Percentiles rank a stretch among this genome's conserved stretches.
phyloP scores from a whole-genome alignment of 1,140 invertebrate genomes.

The Drosophila sproati region DNA sequence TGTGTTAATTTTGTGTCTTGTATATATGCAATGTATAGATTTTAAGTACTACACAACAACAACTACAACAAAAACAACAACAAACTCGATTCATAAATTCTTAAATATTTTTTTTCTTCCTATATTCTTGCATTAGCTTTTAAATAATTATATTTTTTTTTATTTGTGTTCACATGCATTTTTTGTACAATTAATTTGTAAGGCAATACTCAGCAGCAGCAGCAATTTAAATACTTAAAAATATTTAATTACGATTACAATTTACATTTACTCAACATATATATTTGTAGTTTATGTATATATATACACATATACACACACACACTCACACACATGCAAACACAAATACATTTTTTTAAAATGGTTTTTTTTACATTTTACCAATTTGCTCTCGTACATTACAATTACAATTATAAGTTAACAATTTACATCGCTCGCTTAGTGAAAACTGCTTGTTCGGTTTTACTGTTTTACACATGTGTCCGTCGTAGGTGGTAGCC shows the following conservation, averaged over 20 bases:
- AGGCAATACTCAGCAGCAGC: constrained; percentile 40
- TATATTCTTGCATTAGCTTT: not conserved
- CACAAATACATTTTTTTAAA: not conserved
- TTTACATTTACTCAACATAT: not conserved
- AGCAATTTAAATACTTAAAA: not conserved
- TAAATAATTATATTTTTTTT: constrained; percentile 3
- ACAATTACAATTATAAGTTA: not conserved
- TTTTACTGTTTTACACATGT: not conserved
- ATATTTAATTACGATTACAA: constrained; percentile 15
- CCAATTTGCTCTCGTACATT: not conserved
- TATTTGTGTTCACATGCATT: constrained; percentile 15
- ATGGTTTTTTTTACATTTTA: not conserved
- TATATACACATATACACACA: constrained; percentile 33
- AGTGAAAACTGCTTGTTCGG: not conserved
- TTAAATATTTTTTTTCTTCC: constrained; percentile 8
- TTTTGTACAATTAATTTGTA: constrained; percentile 33
- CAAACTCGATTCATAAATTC: constrained; percentile 12
- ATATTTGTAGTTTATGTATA: constrained; percentile 24
- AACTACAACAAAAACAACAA: constrained; percentile 9
- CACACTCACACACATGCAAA: not conserved
- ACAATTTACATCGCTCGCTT: not conserved
- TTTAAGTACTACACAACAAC: constrained; percentile 5
- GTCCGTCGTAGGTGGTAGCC: not conserved
- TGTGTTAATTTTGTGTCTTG: constrained; percentile 14
- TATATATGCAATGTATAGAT: constrained; percentile 17